phyloP scores from a whole-genome alignment of 2,888 invertebrate species.

The Leptopilina syphax region DNA sequence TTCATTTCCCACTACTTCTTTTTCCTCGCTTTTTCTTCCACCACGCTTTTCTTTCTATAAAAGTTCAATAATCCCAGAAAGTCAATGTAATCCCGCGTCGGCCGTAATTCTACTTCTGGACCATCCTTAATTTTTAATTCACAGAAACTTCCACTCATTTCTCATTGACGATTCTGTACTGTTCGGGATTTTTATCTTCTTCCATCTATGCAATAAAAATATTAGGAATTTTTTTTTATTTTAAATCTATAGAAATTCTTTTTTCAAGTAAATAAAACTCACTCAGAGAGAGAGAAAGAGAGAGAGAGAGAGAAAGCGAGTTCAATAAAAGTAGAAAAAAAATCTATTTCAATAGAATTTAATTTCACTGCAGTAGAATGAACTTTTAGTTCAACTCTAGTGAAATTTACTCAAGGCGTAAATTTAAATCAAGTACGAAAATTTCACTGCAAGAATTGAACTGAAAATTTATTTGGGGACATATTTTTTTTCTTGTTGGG shows the following conservation, averaged over 20 bases:
- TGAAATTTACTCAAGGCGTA: too few relatives aligned
- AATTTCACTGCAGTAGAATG: too few relatives aligned
- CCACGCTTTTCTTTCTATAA: conserved; percentile 54
- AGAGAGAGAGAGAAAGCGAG: too few relatives aligned
- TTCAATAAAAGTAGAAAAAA: too few relatives aligned
- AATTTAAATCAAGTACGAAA: too few relatives aligned
- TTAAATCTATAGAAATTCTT: too few relatives aligned
- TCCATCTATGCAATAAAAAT: background rate
- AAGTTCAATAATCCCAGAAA: conserved; percentile 65
- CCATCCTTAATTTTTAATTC: conserved; percentile 64
- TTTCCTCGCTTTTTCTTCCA: conserved; percentile 45
- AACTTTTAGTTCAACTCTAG: too few relatives aligned
- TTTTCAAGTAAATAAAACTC: background rate
- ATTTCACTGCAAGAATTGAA: too few relatives aligned
- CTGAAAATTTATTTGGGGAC: too few relatives aligned
- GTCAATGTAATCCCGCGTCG: conserved; percentile 58
- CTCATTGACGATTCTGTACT: conserved; percentile 25
- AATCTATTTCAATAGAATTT: too few relatives aligned
- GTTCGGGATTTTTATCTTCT: background rate
- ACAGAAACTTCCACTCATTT: conserved; percentile 45
- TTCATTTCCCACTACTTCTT: conserved; percentile 48
- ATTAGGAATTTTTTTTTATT: background rate
- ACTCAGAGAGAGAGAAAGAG: too few relatives aligned
- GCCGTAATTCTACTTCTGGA: conserved; percentile 63
- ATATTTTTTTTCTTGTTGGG: too few relatives aligned